Conservation (phyloP, 1,140 invertebrate species). For the Parapsyche elsis region DNA sequence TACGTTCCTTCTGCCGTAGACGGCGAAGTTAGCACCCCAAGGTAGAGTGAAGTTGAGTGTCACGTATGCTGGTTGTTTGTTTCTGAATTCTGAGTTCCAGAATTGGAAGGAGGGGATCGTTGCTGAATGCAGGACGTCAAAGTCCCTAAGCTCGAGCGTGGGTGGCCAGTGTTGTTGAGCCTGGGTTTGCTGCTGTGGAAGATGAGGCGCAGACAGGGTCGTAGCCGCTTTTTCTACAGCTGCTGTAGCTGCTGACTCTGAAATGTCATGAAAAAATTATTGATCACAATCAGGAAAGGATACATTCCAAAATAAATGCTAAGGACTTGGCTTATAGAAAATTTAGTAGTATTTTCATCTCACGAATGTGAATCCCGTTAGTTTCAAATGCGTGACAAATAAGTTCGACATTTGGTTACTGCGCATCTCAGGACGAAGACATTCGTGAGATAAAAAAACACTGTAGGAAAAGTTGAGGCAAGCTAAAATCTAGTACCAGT, state of each 20-base stretch:
- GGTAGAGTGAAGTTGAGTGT: constrained; percentile 90
- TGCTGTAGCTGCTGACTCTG: constrained; percentile 69
- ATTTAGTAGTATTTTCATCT: too few species aligned
- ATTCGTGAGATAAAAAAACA: too few species aligned
- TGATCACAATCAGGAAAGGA: too few species aligned
- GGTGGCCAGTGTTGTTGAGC: constrained; percentile 79
- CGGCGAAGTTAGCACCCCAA: constrained; percentile 91
- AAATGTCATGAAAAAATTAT: constrained; percentile 39
- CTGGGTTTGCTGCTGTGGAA: constrained; percentile 73
- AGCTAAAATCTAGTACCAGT: too few species aligned
- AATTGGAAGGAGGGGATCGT: constrained; percentile 89
- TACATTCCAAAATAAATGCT: too few species aligned
- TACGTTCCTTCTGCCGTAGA: constrained; percentile 91
- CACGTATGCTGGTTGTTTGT: constrained; percentile 88
- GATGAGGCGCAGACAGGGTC: constrained; percentile 67
- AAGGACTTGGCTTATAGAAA: too few species aligned
- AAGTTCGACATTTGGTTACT: too few species aligned
- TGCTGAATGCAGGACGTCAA: constrained; percentile 82
- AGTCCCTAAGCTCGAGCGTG: constrained; percentile 82
- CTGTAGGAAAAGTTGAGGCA: too few species aligned
- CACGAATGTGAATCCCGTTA: too few species aligned
- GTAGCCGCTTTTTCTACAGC: constrained; percentile 65
- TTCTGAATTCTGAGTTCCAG: constrained; percentile 91
- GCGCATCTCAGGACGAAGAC: too few species aligned
- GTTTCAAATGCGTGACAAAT: too few species aligned